Evolutionary conservation across 2,113 vertebrate genomes (phyloP), one percentile per base, ranked within the genome.

Genomic region (Stegostoma tigrinum): DNA sequence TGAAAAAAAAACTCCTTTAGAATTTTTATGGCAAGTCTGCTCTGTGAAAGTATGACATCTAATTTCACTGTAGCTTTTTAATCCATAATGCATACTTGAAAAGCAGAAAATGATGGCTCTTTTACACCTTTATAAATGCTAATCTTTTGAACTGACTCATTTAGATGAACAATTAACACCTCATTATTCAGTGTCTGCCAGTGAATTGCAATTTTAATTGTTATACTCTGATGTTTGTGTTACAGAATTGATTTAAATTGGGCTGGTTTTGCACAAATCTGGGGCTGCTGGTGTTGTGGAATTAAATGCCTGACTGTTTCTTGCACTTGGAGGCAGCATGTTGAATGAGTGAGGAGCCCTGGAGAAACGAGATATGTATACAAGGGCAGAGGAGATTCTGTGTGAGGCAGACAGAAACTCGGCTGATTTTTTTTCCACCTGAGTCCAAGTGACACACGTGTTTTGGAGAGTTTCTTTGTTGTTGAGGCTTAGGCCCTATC

Each of bases 101-200:
- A 70, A 95, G 68, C 94, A 75, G 68, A 95, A 30, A 23, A 72
- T 72, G 68, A 95, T 95, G 68, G 68, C 38, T 75, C 45, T 95
- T 70, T 95, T 72, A 95, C 68, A 95, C 94, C 68, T 95, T 95
- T 95, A 95, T 70, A 95, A 95, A 95, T 72, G 68, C 94, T 95
- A 95, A 95, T 95, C 94, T 95, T 6, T 95, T 75, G 45, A 95
- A 72, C 68, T 95, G 94, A 45, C 94, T 95, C 94, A 95, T 95
- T 95, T 95, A 70, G 45, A 52, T 95, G 94, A 95, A 95, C 94
- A 95, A 95, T 95, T 95, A 95, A 34, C 94, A 72, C 94, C 94
- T 95, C 94, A 95, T 95, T 95, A 95, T 95, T 95, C 94, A 95
- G 68, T 95, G 67, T 70, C 94, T 95, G 94, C 67, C 38, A 72